phyloP scores from a whole-genome alignment of 92 coral and sea anemone species.

The Porites evermanni region DNA sequence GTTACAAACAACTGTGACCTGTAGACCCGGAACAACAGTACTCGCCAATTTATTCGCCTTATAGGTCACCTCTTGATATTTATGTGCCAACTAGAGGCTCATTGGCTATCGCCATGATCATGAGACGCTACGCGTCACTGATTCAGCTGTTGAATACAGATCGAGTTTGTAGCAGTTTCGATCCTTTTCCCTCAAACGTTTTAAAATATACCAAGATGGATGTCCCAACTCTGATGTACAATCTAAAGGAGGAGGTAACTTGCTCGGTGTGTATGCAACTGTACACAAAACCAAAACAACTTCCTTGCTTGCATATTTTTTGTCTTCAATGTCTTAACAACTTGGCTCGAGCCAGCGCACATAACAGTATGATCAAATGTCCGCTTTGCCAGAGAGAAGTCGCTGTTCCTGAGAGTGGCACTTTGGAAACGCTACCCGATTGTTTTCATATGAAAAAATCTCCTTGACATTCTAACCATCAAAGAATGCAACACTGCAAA shows the following conservation, averaged over 20 bases:
- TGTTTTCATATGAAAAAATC: slow-evolving; percentile 52
- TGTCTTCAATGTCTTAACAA: slow-evolving; percentile 46
- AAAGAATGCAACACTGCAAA: slow-evolving; percentile 20
- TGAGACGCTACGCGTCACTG: no score
- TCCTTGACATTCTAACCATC: slow-evolving; percentile 41
- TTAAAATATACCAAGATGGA: background rate
- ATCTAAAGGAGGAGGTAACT: slow-evolving; percentile 33
- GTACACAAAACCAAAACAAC: slow-evolving; percentile 41
- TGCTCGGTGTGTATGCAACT: slow-evolving; percentile 45
- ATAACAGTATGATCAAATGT: slow-evolving; percentile 24
- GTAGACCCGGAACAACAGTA: no score
- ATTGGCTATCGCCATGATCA: no score
- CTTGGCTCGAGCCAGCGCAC: slow-evolving; percentile 17
- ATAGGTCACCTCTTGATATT: no score
- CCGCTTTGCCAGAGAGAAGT: slow-evolving; percentile 45
- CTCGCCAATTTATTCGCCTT: no score
- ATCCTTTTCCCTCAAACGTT: background rate
- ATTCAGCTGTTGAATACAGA: no score
- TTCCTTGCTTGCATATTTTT: slow-evolving; percentile 56
- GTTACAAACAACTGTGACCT: no score
- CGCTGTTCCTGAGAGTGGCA: slow-evolving; percentile 39
- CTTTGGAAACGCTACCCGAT: slow-evolving; percentile 27
- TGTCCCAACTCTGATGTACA: slow-evolving; percentile 27
- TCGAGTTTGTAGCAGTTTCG: background rate
- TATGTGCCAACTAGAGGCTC: no score